Conservation (phyloP, 2,888 invertebrate species). For the Desoria tigrina region DNA sequence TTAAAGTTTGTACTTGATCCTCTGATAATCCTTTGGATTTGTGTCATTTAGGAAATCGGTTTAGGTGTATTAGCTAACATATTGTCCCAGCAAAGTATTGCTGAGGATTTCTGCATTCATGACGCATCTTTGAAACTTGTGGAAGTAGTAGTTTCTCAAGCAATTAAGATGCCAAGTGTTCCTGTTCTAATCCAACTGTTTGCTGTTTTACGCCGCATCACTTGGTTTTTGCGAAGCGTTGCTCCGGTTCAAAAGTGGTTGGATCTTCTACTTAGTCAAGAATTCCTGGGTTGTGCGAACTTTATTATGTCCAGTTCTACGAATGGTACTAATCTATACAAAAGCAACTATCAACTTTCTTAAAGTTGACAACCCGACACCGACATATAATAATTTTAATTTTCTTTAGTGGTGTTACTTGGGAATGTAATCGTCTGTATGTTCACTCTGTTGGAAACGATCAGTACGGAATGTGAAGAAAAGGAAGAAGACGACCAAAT, state of each 20-base stretch:
- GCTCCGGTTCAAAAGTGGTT: constrained; percentile 60
- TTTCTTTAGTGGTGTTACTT: no score
- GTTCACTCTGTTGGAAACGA: constrained; percentile 44
- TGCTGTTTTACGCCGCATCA: constrained; percentile 71
- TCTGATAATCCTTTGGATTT: neutral
- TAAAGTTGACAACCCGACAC: neutral
- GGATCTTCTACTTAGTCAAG: constrained; percentile 53
- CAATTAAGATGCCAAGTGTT: constrained; percentile 32
- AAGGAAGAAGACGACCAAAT: neutral
- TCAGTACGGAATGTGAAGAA: constrained; percentile 17
- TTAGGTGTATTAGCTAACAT: constrained; percentile 83
- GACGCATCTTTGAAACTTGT: constrained; percentile 62
- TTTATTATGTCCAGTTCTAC: constrained; percentile 76
- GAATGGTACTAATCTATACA: constrained; percentile 60
- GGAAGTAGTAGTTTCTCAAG: constrained; percentile 61
- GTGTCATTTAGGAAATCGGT: constrained; percentile 68
- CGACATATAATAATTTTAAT: neutral
- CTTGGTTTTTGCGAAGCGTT: constrained; percentile 69
- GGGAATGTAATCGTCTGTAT: constrained; percentile 43
- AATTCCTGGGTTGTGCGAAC: constrained; percentile 61
- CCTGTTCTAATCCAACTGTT: constrained; percentile 55
- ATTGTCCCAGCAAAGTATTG: constrained; percentile 68
- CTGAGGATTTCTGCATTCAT: constrained; percentile 63
- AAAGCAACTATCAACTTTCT: no score
- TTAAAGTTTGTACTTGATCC: neutral